Percentiles rank a stretch among this genome's conserved stretches.
Conservation (phyloP, 23 tunicate species). For the Aplidium turbinatum region DNA sequence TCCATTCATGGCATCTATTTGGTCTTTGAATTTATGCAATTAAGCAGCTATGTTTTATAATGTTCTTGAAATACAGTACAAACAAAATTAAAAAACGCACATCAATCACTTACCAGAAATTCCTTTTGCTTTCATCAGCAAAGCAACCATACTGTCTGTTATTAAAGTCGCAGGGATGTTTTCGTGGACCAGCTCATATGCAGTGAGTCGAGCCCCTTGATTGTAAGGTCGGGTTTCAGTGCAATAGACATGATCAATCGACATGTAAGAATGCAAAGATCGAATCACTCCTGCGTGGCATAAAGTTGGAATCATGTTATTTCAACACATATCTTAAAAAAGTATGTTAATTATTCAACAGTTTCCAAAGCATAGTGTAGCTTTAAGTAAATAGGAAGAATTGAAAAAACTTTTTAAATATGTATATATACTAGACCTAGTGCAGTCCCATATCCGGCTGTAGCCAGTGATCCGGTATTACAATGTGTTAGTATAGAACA, state of each 20-base stretch:
- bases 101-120: conserved; percentile 39
- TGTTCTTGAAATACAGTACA: too few species aligned
- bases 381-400: too few species aligned
- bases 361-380: neutral
- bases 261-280: conserved; percentile 24
- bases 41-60: too few species aligned
- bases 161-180: conserved; percentile 72
- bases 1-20: too few species aligned
- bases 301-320: too few species aligned
- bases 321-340: too few species aligned
- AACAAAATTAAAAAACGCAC: too few species aligned
- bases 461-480: conserved; percentile 91
- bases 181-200: conserved; percentile 87
- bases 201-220: conserved; percentile 89
- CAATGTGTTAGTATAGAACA: conserved; percentile 79
- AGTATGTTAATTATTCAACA: neutral
- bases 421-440: conserved; percentile 36
- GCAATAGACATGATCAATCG: conserved; percentile 68
- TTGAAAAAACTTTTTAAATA: too few species aligned
- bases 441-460: conserved; percentile 95
- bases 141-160: conserved; percentile 84
- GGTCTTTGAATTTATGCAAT: too few species aligned
- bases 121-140: conserved; percentile 48
- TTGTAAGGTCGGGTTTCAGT: conserved; percentile 96
- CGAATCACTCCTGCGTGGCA: conserved; percentile 61